A percentile compares a stretch with the other conserved stretches of the same genome.
phyloP scores from a whole-genome alignment of 2,888 invertebrate genomes.

The Pollenia griseotomentosa region DNA sequence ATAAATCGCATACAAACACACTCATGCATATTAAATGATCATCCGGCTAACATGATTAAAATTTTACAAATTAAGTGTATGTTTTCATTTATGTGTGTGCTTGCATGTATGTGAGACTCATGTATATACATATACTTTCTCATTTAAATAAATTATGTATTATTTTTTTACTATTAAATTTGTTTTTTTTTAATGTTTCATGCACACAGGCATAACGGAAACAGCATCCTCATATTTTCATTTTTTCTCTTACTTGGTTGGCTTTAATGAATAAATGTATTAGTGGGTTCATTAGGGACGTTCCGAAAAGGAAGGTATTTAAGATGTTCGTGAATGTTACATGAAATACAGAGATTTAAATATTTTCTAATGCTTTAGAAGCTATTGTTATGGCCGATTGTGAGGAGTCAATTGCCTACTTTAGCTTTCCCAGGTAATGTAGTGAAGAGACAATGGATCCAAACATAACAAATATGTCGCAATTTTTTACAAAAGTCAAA shows the following conservation, averaged over 20 bases:
- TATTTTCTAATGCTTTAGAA: no score
- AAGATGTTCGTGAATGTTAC: no score
- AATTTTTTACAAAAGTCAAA: no score
- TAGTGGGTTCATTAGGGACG: background rate
- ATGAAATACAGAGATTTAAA: no score
- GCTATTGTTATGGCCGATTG: no score
- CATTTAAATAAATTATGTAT: constrained; percentile 56
- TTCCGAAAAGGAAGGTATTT: no score
- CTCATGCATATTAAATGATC: constrained; percentile 31
- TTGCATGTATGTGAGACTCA: background rate
- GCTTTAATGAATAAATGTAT: constrained; percentile 36
- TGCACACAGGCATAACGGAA: constrained; percentile 33
- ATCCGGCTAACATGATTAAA: constrained; percentile 54
- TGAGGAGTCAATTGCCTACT: no score
- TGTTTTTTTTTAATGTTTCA: constrained; percentile 27
- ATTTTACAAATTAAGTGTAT: constrained; percentile 51
- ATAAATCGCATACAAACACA: constrained; percentile 19
- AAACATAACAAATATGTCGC: no score
- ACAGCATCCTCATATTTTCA: constrained; percentile 34
- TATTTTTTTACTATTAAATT: constrained; percentile 47
- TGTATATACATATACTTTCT: background rate
- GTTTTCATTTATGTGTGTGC: background rate
- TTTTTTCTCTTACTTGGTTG: constrained; percentile 19
- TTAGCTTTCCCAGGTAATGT: no score
- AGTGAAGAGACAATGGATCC: no score